Evolutionary conservation across 2,888 invertebrate genomes (phyloP), one percentile per base, ranked within the genome.

Genomic region (Harpalus rufipes): DNA sequence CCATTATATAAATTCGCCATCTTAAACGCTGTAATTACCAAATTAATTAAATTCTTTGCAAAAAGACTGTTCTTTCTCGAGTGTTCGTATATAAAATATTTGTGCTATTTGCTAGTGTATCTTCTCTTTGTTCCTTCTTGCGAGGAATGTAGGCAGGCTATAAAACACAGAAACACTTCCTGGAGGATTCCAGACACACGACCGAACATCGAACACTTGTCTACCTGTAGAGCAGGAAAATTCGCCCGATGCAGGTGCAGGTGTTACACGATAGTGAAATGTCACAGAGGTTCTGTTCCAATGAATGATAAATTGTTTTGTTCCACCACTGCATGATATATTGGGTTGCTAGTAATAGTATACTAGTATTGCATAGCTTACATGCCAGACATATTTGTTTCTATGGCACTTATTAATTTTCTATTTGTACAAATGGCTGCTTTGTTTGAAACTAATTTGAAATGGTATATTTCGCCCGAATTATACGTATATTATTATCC

Each of bases 81-180:
- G 6, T 32, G 32, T 14, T 12, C 12, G 12, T 16, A 18, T 61
- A 61, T 61, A 61, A 61, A 61, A 61, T 61, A 61, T 61, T 18
- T 18, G 44, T 12, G 14, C n/a, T 61, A 61, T 61, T 61, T 18
- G 44, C 44, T 1, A 12, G 44, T 8, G 18, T 61, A 3, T 61
- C 5, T 61, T 61, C 59, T 61, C 59, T 61, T 61, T 61, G 59
- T 61, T 61, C 59, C 16, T 61, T 16, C 8, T 61, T 16, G 7
- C 59, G 8, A 8, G 16, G 8, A 21, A 18, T 61, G 59, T 61
- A 61, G 18, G 21, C 8, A 14, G 18, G 10, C 18, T 16, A 61
- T 61, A 61, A 61, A 61, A 61, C 59, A 61, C 16, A 61, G 59
- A 18, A 61, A 61, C 59, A 61, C 16, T 61, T 61, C 59, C 16